phyloP scores from a whole-genome alignment of 2,888 invertebrate genomes.

The Epirrhoe tristata region DNA sequence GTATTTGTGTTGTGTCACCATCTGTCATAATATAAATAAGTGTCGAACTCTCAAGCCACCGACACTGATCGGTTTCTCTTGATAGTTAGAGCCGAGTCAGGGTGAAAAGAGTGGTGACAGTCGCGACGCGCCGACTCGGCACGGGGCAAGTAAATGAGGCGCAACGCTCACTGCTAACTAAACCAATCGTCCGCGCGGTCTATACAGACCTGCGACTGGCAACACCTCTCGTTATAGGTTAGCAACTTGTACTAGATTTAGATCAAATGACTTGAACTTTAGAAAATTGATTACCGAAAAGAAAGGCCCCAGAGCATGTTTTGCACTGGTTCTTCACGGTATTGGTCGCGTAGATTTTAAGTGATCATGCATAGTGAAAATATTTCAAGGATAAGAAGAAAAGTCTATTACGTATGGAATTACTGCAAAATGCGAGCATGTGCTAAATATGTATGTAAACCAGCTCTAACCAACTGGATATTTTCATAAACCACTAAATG shows the following conservation, averaged over 20 bases:
- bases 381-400: too few relatives aligned
- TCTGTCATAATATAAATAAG: not conserved
- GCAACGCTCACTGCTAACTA: constrained; percentile 84
- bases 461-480: not conserved
- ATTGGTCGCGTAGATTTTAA: too few relatives aligned
- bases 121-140: constrained; percentile 47
- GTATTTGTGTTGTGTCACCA: not conserved
- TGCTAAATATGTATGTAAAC: too few relatives aligned
- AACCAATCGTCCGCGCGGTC: constrained; percentile 77
- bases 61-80: constrained; percentile 65
- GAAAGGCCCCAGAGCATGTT: too few relatives aligned
- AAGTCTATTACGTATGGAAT: too few relatives aligned
- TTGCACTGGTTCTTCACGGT: too few relatives aligned
- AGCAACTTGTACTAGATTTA: too few relatives aligned
- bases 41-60: not conserved
- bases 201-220: constrained; percentile 58
- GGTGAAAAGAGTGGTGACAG: constrained; percentile 82
- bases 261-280: too few relatives aligned
- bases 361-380: too few relatives aligned
- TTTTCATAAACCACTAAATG: not conserved
- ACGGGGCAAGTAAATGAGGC: constrained; percentile 82
- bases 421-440: too few relatives aligned
- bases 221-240: too few relatives aligned
- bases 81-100: constrained; percentile 74
- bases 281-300: too few relatives aligned